phyloP scores from a whole-genome alignment of 2,797 vertebrate genomes.

The Threskiornis aethiopicus region DNA sequence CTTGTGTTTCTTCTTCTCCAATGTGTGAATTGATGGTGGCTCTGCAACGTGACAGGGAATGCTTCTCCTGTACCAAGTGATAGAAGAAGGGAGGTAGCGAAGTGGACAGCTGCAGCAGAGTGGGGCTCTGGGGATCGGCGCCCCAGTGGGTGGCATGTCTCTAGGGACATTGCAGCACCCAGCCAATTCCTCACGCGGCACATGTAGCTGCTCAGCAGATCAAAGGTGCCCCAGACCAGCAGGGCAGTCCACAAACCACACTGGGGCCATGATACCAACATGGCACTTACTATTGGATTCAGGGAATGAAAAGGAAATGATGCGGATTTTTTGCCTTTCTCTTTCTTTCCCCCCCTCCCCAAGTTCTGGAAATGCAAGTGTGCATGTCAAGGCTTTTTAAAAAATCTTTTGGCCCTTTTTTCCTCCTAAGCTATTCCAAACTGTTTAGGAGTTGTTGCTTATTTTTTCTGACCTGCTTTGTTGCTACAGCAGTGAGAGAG shows the following conservation, averaged over 20 bases:
- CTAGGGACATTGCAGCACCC: not conserved
- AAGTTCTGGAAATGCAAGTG: not conserved
- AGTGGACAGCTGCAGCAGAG: not conserved
- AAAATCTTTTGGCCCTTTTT: not conserved
- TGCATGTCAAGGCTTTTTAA: not conserved
- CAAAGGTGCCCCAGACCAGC: not conserved
- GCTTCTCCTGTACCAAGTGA: not conserved
- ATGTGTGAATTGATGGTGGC: not conserved
- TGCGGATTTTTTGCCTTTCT: not conserved
- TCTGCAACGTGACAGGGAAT: not conserved
- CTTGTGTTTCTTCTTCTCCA: not conserved
- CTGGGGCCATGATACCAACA: not conserved
- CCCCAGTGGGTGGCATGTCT: not conserved
- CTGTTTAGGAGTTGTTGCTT: not conserved
- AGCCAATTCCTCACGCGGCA: not conserved
- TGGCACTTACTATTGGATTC: not conserved
- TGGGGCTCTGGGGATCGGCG: not conserved
- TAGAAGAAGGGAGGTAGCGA: not conserved
- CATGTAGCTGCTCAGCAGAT: accelerated
- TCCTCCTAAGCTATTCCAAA: not conserved
- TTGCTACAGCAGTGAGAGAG: not conserved
- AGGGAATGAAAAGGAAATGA: not conserved
- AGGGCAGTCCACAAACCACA: not conserved
- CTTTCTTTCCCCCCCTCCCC: not conserved
- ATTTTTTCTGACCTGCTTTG: not conserved